phyloP scores from a whole-genome alignment of 23 tunicate species.

The Botrylloides violaceus region DNA sequence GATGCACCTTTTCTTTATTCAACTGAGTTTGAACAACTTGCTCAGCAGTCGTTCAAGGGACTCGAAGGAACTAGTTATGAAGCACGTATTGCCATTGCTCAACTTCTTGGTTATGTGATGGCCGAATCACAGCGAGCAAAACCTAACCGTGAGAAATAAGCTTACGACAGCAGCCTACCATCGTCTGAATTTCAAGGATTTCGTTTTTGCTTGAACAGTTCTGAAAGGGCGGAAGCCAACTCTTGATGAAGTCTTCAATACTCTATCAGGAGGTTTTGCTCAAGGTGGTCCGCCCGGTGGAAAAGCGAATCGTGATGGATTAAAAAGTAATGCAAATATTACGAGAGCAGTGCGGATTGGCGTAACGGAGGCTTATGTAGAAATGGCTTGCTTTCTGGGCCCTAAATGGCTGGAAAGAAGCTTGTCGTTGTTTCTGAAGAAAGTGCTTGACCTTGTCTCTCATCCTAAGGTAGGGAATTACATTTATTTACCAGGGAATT shows the following conservation, averaged over 20 bases:
- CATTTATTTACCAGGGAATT: no score
- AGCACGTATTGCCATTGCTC: constrained; percentile 66
- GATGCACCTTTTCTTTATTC: constrained; percentile 63
- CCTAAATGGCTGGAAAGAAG: constrained; percentile 74
- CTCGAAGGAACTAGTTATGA: constrained; percentile 82
- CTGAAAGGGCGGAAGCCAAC: constrained; percentile 74
- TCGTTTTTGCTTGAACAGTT: constrained; percentile 18
- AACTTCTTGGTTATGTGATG: constrained; percentile 56
- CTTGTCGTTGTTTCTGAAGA: constrained; percentile 51
- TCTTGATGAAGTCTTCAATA: constrained; percentile 55
- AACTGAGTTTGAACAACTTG: constrained; percentile 77
- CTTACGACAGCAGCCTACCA: no score
- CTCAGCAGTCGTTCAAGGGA: constrained; percentile 73
- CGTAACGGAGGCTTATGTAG: constrained; percentile 83
- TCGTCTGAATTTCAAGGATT: no score
- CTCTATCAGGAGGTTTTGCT: constrained; percentile 51
- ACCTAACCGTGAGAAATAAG: constrained; percentile 34
- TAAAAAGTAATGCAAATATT: constrained; percentile 44
- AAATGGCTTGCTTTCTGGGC: constrained; percentile 66
- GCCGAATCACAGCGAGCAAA: constrained; percentile 54
- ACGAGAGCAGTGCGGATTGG: constrained; percentile 68
- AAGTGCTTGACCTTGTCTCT: constrained; percentile 64
- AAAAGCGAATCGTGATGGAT: constrained; percentile 46
- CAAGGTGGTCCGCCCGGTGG: constrained; percentile 54
- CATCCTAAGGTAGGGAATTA: constrained; percentile 63